These are phyloP conservation scores for Drosophila kambysellisi DNA, from an alignment of 2,888 invertebrate genomes.

Conservation along the genomic window DNA sequence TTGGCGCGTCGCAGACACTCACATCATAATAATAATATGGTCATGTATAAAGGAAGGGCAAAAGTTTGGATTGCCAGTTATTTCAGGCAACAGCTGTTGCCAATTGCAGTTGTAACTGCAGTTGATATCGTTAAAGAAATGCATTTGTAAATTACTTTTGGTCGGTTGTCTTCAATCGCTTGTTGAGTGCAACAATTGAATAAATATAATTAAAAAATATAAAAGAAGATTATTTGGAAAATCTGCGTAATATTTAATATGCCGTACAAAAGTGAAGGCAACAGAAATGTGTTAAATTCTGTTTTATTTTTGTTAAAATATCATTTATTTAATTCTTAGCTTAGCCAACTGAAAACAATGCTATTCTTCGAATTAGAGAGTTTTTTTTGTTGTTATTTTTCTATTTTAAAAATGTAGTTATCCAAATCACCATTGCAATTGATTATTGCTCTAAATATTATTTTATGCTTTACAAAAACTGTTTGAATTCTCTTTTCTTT, in stretches of 20 bases:
- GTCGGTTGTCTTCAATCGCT: slow-evolving; percentile 11
- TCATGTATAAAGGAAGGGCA: slow-evolving; percentile 4
- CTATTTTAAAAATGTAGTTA: neutral
- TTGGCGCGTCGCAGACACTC: slow-evolving; percentile 40
- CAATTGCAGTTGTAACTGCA: slow-evolving; percentile 39
- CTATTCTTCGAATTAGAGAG: neutral
- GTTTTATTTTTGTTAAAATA: neutral
- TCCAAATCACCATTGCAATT: too few relatives aligned
- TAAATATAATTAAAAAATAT: neutral
- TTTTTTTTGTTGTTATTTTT: neutral
- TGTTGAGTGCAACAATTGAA: slow-evolving; percentile 1
- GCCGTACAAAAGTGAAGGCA: neutral
- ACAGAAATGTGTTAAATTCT: neutral
- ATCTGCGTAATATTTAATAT: neutral
- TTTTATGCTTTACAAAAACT: neutral
- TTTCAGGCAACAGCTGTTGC: slow-evolving; percentile 52
- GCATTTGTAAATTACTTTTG: slow-evolving; percentile 46
- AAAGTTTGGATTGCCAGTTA: slow-evolving; percentile 25
- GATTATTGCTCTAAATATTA: neutral
- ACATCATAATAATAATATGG: slow-evolving; percentile 36
- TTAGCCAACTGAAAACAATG: neutral
- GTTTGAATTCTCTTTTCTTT: neutral
- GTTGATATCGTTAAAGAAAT: slow-evolving; percentile 17
- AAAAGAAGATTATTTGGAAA: neutral
- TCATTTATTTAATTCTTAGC: neutral